phyloP scores from a whole-genome alignment of 2,113 vertebrate species.

The Sturnira hondurensis region DNA sequence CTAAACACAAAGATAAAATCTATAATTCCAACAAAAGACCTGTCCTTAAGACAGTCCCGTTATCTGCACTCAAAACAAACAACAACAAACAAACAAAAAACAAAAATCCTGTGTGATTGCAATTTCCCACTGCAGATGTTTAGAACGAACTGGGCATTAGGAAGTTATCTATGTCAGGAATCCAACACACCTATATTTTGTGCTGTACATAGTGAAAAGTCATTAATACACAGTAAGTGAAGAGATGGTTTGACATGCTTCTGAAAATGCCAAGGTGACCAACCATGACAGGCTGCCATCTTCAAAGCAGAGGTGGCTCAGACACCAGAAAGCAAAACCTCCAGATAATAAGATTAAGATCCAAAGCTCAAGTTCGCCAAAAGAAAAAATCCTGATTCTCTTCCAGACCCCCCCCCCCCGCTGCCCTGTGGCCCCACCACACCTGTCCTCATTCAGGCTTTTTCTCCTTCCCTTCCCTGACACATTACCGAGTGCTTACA shows the following conservation, averaged over 20 bases:
- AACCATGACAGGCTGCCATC: neutral
- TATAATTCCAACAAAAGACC: neutral
- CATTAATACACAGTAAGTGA: neutral
- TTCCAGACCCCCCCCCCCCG: neutral
- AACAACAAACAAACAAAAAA: neutral
- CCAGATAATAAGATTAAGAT: neutral
- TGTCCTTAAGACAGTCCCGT: neutral
- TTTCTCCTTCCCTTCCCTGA: neutral
- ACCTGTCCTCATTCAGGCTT: neutral
- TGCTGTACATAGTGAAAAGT: neutral
- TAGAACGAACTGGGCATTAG: neutral
- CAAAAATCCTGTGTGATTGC: neutral
- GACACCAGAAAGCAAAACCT: neutral
- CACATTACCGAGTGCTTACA: neutral
- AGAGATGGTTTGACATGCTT: neutral
- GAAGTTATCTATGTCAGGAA: neutral
- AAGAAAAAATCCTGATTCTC: neutral
- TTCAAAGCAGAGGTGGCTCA: neutral
- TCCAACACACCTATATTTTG: neutral
- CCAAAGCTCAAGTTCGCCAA: neutral
- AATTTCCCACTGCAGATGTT: neutral
- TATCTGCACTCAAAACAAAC: neutral
- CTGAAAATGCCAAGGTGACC: neutral
- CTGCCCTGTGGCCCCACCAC: neutral
- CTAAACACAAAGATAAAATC: neutral